Conservation (phyloP, 2,113 vertebrate genomes). For the Gasterosteus nipponicus region DNA sequence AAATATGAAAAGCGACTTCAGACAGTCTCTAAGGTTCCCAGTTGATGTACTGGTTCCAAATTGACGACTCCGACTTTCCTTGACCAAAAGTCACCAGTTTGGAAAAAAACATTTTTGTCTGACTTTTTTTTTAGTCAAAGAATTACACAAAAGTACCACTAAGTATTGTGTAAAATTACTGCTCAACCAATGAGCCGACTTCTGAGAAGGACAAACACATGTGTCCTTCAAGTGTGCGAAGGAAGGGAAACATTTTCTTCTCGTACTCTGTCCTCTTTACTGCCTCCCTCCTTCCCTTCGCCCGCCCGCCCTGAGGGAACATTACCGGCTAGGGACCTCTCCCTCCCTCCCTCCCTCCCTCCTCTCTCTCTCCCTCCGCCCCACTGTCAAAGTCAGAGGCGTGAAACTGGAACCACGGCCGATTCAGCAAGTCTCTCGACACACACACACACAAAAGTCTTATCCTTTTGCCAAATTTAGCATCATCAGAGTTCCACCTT, state of each 20-base stretch:
- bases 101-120: no score
- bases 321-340: constrained; percentile 68
- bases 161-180: no score
- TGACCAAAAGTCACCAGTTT: no score
- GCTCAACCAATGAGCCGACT: no score
- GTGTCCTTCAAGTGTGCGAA: constrained; percentile 32
- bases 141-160: no score
- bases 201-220: constrained; percentile 3
- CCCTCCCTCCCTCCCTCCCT: constrained; percentile 9
- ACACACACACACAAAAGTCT: constrained; percentile 70
- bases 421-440: constrained; percentile 83
- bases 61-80: no score
- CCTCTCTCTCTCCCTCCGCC: constrained; percentile 16
- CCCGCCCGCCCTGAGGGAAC: constrained; percentile 70
- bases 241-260: constrained; percentile 30
- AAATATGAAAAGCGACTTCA: constrained; percentile 15
- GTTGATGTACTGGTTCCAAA: no score
- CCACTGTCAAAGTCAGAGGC: constrained; percentile 76
- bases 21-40: no score
- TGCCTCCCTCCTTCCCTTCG: constrained; percentile 30
- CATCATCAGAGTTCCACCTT: constrained; percentile 87
- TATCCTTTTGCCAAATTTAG: constrained; percentile 90
- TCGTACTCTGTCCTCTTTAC: constrained; percentile 43
- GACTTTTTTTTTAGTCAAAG: no score
- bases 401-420: constrained; percentile 81